Evolutionary conservation across 2,888 invertebrate species (phyloP).

Genomic region (Heliothis peltigera): DNA sequence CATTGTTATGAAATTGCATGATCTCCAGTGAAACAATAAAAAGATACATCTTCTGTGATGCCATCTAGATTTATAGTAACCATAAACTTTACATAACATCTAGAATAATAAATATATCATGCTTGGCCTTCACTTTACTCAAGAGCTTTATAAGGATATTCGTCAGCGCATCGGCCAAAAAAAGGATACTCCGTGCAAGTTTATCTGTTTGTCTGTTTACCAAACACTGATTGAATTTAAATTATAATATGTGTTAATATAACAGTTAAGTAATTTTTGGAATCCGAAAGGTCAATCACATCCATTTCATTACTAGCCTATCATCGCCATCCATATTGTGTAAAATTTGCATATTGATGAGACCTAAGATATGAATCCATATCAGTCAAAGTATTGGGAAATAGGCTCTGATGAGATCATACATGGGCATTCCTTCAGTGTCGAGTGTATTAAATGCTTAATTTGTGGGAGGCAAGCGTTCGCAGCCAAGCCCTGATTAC

Average conservation of each 20-base stretch:
- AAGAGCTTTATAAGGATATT: constrained; percentile 23
- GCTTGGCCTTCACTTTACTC: constrained; percentile 13
- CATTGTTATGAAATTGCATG: constrained; percentile 36
- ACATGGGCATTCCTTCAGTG: constrained; percentile 70
- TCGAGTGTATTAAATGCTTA: constrained; percentile 73
- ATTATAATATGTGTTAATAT: constrained; percentile 3
- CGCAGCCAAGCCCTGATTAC: constrained; percentile 75
- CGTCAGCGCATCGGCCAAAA: constrained; percentile 3
- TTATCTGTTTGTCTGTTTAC: neutral
- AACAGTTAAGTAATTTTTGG: constrained; percentile 19
- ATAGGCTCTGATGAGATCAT: constrained; percentile 59
- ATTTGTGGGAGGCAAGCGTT: constrained; percentile 74
- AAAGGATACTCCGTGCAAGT: neutral
- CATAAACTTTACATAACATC: constrained; percentile 30
- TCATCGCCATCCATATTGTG: neutral
- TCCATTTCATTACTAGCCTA: constrained; percentile 12
- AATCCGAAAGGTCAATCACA: constrained; percentile 29
- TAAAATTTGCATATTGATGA: constrained; percentile 13
- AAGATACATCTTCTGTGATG: constrained; percentile 26
- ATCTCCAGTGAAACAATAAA: constrained; percentile 31
- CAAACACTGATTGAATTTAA: neutral
- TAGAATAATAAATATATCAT: constrained; percentile 38
- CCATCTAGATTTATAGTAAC: constrained; percentile 28
- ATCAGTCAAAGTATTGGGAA: constrained; percentile 54
- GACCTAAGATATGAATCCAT: constrained; percentile 35